Percentiles rank a stretch among this genome's conserved stretches.
Conservation (phyloP, 1,140 invertebrate species). For the roundworm (Caenorhabditis elegans) region WBcel235 BX284605.5:12869001-12869500, state of each 20-base stretch:
- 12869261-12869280: slow-evolving; percentile 61
- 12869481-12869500: slow-evolving; percentile 56
- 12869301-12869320: slow-evolving; percentile 55
- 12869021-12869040: background rate
- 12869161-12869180: background rate
- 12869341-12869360: slow-evolving; percentile 57
- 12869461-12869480: slow-evolving; percentile 4
- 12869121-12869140: background rate
- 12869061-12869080: no score
- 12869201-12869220: background rate
- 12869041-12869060: background rate
- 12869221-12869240: slow-evolving; percentile 16
- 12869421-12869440: slow-evolving; percentile 54
- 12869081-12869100: no score
- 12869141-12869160: background rate
- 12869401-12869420: slow-evolving; percentile 47
- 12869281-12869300: slow-evolving; percentile 60
- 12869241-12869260: slow-evolving; percentile 54
- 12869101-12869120: background rate
- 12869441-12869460: no score
- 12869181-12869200: background rate
- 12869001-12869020: background rate
- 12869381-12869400: background rate
- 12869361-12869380: background rate
- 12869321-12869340: slow-evolving; percentile 62